Percentiles rank a stretch among this genome's conserved stretches.
These are phyloP conservation scores for Dolichoris vasculosae DNA, from an alignment of 1,140 invertebrate species.

Conservation along the genomic window DNA sequence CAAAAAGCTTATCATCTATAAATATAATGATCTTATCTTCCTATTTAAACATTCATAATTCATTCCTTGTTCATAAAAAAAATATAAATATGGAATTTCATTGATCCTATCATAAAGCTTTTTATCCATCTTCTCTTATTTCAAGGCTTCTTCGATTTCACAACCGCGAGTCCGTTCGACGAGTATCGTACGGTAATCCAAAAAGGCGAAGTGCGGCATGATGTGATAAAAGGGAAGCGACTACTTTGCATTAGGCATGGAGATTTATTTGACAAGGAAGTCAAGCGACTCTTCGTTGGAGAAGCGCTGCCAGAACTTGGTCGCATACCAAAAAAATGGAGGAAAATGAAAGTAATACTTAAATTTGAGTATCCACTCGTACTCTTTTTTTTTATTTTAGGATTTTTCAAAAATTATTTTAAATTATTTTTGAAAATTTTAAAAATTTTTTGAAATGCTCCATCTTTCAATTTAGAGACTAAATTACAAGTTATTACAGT, in stretches of 20 bases:
- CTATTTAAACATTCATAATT: too few relatives aligned
- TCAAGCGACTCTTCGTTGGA: constrained; percentile 61
- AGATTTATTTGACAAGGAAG: constrained; percentile 59
- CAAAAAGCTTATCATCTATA: too few relatives aligned
- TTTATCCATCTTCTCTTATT: not conserved
- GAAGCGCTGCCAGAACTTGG: constrained; percentile 55
- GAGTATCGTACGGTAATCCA: constrained; percentile 18
- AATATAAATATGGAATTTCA: too few relatives aligned
- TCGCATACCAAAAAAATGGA: not conserved
- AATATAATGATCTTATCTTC: too few relatives aligned
- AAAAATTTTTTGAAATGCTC: too few relatives aligned
- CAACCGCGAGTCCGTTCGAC: constrained; percentile 57
- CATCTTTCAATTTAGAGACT: too few relatives aligned
- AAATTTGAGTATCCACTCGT: not conserved
- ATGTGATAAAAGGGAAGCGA: constrained; percentile 52
- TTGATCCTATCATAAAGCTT: not conserved
- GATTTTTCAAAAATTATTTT: too few relatives aligned
- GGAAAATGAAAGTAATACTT: not conserved
- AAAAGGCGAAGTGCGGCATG: constrained; percentile 49
- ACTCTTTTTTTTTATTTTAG: too few relatives aligned
- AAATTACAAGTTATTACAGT: too few relatives aligned
- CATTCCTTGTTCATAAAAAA: too few relatives aligned
- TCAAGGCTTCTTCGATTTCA: constrained; percentile 63
- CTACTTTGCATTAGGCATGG: constrained; percentile 49
- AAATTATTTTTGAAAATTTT: too few relatives aligned